phyloP scores from a whole-genome alignment of 2,113 vertebrate species.

The Monopterus albus region DNA sequence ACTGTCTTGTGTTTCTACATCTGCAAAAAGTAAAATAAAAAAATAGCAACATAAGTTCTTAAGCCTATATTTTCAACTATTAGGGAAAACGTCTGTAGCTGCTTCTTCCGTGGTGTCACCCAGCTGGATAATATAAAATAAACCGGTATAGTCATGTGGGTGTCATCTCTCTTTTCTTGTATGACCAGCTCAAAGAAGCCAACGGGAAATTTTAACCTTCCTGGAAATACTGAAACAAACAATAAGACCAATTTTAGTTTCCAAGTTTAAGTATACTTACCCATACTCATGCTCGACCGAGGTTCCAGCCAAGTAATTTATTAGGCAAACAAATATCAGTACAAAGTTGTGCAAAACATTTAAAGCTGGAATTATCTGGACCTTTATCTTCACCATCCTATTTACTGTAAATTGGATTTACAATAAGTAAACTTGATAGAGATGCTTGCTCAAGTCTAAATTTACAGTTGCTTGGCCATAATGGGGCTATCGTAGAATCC shows the following conservation, averaged over 20 bases:
- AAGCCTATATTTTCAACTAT: too few relatives aligned
- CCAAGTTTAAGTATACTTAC: not conserved
- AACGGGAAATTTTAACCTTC: not conserved
- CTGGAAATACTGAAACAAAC: not conserved
- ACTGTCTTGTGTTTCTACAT: not conserved
- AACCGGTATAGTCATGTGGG: not conserved
- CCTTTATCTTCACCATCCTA: too few relatives aligned
- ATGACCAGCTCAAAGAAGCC: not conserved
- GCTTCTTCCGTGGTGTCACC: not conserved
- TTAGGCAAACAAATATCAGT: too few relatives aligned
- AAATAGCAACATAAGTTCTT: too few relatives aligned
- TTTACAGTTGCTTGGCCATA: too few relatives aligned
- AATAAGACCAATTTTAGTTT: not conserved
- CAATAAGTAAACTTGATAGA: too few relatives aligned
- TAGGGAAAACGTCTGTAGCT: too few relatives aligned
- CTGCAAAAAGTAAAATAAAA: not conserved
- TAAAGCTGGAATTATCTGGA: too few relatives aligned
- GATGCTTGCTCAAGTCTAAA: too few relatives aligned
- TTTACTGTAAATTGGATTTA: too few relatives aligned
- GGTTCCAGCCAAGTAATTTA: not conserved
- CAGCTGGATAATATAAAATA: not conserved
- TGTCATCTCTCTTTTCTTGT: not conserved
- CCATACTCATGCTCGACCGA: not conserved
- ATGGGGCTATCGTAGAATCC: too few relatives aligned
- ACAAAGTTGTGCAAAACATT: too few relatives aligned